phyloP scores from a whole-genome alignment of 23 tunicate species.

The Halocynthia aurantium region DNA sequence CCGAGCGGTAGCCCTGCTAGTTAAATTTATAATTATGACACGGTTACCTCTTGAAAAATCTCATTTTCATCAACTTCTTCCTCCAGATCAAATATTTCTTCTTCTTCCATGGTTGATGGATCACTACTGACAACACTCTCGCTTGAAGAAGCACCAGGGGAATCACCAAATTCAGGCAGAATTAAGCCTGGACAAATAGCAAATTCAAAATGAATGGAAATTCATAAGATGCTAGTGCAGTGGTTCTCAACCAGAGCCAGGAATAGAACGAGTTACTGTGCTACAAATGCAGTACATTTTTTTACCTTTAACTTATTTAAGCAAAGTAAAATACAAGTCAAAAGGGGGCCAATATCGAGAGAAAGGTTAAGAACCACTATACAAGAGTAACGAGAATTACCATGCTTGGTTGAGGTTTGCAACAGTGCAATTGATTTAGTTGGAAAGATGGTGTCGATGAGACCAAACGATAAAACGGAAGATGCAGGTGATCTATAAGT shows the following conservation, averaged over 20 bases:
- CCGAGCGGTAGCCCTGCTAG: too few species aligned
- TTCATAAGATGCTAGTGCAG: too few species aligned
- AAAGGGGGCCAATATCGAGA: too few species aligned
- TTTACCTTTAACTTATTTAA: too few species aligned
- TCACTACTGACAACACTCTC: conserved; percentile 14
- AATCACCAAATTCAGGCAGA: conserved; percentile 41
- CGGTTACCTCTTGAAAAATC: neutral
- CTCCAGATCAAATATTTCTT: neutral
- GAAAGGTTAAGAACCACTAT: neutral
- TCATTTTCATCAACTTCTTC: neutral
- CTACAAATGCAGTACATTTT: too few species aligned
- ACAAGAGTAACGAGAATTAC: neutral
- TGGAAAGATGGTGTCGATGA: conserved; percentile 12
- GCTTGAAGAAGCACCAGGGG: conserved; percentile 52
- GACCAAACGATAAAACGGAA: conserved; percentile 9
- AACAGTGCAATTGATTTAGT: conserved; percentile 10
- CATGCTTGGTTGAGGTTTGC: neutral
- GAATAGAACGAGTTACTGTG: too few species aligned
- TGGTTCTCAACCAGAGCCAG: too few species aligned
- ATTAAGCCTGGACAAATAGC: neutral
- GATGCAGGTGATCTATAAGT: conserved; percentile 33
- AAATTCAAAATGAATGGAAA: too few species aligned
- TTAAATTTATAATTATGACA: too few species aligned
- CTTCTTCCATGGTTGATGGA: too few species aligned
- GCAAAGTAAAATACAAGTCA: too few species aligned